These are phyloP conservation scores for Rutpela maculata DNA, from an alignment of 2,888 invertebrate species.

Conservation along the genomic window DNA sequence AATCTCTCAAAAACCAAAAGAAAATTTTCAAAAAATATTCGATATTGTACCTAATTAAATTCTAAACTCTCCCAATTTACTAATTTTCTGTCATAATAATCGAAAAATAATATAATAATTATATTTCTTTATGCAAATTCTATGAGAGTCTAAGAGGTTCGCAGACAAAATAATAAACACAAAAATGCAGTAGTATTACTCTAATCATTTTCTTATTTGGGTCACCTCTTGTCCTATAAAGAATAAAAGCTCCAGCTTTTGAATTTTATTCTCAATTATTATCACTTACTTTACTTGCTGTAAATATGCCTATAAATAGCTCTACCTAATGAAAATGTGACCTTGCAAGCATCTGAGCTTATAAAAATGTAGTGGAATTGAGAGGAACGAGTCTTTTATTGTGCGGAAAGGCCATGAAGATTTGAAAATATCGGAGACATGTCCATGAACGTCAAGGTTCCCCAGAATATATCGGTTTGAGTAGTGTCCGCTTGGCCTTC, in stretches of 20 bases:
- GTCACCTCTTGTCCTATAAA: background rate
- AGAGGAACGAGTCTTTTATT: constrained; percentile 13
- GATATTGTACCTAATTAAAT: no score
- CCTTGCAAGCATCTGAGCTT: background rate
- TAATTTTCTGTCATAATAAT: no score
- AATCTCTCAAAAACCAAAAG: no score
- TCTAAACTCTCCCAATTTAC: no score
- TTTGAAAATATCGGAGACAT: constrained; percentile 23
- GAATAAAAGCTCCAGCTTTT: background rate
- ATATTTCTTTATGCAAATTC: no score
- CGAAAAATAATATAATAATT: no score
- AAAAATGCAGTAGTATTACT: no score
- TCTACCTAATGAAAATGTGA: constrained; percentile 14
- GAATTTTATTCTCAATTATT: background rate
- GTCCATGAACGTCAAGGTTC: constrained; percentile 13
- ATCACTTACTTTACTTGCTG: background rate
- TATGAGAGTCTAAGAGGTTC: no score
- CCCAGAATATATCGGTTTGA: background rate
- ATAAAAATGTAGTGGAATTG: constrained; percentile 6
- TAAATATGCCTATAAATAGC: background rate
- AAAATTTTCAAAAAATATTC: no score
- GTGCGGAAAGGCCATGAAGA: constrained; percentile 6
- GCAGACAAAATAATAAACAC: no score
- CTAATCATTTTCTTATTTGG: background rate
- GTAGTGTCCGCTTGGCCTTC: constrained; percentile 11